Evolutionary conservation across 2,113 vertebrate species (phyloP).

Genomic region (Cinclus cinclus): DNA sequence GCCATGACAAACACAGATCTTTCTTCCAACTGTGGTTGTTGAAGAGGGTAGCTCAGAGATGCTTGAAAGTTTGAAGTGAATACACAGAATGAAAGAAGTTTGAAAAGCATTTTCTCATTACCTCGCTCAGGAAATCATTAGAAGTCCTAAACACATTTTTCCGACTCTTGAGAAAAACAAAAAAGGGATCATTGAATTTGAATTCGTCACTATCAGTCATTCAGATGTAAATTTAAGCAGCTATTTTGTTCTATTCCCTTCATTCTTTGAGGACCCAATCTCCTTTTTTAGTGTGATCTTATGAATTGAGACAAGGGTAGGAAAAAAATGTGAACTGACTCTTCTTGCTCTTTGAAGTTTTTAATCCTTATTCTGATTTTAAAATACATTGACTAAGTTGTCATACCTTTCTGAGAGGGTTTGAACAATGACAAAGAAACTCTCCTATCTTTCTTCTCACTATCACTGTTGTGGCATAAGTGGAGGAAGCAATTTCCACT

Average conservation of each 20-base stretch:
- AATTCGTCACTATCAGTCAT: background rate
- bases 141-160: background rate
- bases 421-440: background rate
- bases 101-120: background rate
- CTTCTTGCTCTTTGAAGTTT: background rate
- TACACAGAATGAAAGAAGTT: background rate
- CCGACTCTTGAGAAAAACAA: background rate
- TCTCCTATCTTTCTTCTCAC: background rate
- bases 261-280: background rate
- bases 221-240: background rate
- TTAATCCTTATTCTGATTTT: background rate
- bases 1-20: background rate
- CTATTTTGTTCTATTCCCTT: background rate
- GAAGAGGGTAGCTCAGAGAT: background rate
- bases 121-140: background rate
- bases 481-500: background rate
- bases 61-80: background rate
- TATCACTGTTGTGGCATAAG: accelerated
- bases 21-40: background rate
- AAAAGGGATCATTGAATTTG: background rate
- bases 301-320: background rate
- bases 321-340: background rate
- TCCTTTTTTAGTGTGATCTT: background rate
- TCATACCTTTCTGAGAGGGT: background rate
- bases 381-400: background rate